Evolutionary conservation across 2,888 invertebrate genomes (phyloP).

Genomic region (Oscheius sp.): DNA sequence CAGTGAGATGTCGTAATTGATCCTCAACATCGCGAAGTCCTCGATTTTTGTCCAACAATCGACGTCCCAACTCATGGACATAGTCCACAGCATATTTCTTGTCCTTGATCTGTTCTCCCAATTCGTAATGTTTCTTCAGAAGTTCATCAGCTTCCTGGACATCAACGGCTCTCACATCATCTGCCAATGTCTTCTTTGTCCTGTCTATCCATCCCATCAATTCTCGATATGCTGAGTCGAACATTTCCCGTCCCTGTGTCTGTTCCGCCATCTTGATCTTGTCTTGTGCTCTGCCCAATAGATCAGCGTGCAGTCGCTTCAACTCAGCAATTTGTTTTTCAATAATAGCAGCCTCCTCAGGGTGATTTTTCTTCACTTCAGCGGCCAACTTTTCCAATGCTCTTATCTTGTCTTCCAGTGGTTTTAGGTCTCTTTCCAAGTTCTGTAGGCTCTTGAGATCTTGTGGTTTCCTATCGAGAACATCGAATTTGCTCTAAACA

Average conservation of each 20-base stretch:
- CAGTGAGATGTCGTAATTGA: constrained; percentile 43
- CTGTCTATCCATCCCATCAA: constrained; percentile 59
- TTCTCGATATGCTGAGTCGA: constrained; percentile 77
- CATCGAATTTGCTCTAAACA: constrained; percentile 84
- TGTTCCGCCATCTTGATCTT: constrained; percentile 87
- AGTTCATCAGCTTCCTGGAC: constrained; percentile 91
- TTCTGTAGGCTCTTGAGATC: constrained; percentile 75
- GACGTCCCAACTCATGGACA: constrained; percentile 81
- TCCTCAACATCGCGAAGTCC: constrained; percentile 61
- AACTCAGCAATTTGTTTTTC: constrained; percentile 87
- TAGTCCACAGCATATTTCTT: constrained; percentile 78
- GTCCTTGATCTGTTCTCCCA: constrained; percentile 80
- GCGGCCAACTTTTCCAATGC: constrained; percentile 88
- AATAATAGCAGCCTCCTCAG: constrained; percentile 88
- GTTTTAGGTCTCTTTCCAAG: constrained; percentile 91
- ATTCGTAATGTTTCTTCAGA: constrained; percentile 88
- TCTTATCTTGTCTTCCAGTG: constrained; percentile 88
- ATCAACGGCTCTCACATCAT: constrained; percentile 65
- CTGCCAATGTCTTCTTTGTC: constrained; percentile 56
- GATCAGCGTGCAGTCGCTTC: constrained; percentile 87
- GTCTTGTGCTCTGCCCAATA: constrained; percentile 84
- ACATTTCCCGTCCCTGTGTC: constrained; percentile 89
- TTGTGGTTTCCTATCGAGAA: constrained; percentile 80
- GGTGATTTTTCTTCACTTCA: constrained; percentile 82
- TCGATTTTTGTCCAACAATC: constrained; percentile 78